Percentiles rank a stretch among this genome's conserved stretches.
Conservation (phyloP, 2,888 invertebrate species). For the Ctenicera cuprea region DNA sequence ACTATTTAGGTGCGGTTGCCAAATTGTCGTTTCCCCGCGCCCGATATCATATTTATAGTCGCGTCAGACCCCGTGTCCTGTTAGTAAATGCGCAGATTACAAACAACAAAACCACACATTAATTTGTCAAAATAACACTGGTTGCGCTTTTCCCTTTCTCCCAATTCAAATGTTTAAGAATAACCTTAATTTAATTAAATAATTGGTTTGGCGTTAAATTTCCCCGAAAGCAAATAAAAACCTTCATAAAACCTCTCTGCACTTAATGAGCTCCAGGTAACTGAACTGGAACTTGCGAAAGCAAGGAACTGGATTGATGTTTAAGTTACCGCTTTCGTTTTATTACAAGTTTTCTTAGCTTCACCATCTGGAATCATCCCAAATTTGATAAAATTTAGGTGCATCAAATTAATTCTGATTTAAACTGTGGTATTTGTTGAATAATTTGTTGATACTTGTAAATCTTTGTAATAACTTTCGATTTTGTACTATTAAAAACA, state of each 20-base stretch:
- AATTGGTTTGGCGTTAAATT: conserved; percentile 29
- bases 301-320: conserved; percentile 26
- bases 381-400: background rate
- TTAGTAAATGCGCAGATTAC: too few relatives aligned
- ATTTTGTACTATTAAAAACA: too few relatives aligned
- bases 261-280: conserved; percentile 30
- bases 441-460: too few relatives aligned
- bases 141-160: conserved; percentile 13
- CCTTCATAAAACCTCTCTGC: conserved; percentile 15
- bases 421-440: too few relatives aligned
- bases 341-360: background rate
- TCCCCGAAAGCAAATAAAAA: conserved; percentile 33
- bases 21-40: too few relatives aligned
- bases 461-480: too few relatives aligned
- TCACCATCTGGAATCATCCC: too few relatives aligned
- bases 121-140: background rate
- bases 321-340: conserved; percentile 25
- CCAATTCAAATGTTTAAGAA: background rate
- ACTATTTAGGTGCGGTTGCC: too few relatives aligned
- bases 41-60: too few relatives aligned
- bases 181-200: conserved; percentile 28
- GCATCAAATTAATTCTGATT: background rate
- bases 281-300: conserved; percentile 25
- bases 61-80: too few relatives aligned
- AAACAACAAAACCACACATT: too few relatives aligned